Conservation (phyloP, 2,888 invertebrate species). For the Daptonema setosum region DNA sequence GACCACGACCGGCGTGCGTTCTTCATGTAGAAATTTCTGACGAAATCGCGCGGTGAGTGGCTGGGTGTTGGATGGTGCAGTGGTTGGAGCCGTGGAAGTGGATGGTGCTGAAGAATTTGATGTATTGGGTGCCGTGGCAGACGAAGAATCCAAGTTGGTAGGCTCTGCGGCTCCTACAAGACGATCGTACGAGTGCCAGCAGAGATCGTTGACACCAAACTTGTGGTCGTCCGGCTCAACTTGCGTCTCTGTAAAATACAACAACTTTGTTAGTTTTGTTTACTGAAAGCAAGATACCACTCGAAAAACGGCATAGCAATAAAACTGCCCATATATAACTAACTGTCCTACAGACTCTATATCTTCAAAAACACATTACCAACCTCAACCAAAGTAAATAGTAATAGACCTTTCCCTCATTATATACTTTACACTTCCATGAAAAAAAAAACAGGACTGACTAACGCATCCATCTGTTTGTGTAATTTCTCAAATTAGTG, state of each 20-base stretch:
- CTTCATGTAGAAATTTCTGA: neutral
- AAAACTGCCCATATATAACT: too few relatives aligned
- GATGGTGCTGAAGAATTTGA: neutral
- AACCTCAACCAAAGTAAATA: too few relatives aligned
- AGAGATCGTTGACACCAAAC: neutral
- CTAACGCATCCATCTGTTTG: neutral
- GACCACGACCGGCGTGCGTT: neutral
- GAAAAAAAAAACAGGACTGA: neutral
- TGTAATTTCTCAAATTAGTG: neutral
- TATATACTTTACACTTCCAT: neutral
- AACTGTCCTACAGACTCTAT: neutral
- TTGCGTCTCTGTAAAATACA: neutral
- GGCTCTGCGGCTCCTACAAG: neutral
- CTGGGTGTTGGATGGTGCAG: neutral
- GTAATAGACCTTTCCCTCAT: too few relatives aligned
- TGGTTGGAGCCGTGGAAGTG: neutral
- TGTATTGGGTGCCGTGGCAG: neutral
- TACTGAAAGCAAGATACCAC: too few relatives aligned
- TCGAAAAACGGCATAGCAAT: too few relatives aligned
- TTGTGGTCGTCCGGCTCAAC: neutral
- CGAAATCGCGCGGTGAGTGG: neutral
- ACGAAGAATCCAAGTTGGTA: neutral
- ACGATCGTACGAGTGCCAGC: constrained; percentile 2
- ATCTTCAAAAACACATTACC: neutral
- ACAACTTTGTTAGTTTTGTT: too few relatives aligned